phyloP scores from a whole-genome alignment of 2,888 invertebrate species.

The Heliconius sara region DNA sequence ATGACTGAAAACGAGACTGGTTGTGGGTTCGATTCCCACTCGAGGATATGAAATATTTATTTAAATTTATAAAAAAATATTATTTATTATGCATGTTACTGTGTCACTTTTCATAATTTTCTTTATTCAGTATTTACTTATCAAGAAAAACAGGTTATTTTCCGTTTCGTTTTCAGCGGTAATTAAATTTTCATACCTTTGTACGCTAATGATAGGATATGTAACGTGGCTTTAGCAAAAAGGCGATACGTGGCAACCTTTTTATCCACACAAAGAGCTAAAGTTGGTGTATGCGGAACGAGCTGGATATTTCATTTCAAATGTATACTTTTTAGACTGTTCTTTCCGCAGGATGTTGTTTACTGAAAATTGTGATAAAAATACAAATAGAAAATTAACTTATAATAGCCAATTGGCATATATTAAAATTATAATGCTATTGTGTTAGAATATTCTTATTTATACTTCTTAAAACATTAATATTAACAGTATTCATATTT shows the following conservation, averaged over 20 bases:
- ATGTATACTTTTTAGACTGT: constrained; percentile 15
- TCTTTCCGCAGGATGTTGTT: neutral
- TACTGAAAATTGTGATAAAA: neutral
- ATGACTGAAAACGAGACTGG: too few species aligned
- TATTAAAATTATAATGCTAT: neutral
- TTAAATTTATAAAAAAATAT: too few species aligned
- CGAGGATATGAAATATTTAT: too few species aligned
- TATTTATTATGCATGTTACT: too few species aligned
- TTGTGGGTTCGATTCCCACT: too few species aligned
- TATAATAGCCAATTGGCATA: neutral
- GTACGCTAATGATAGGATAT: constrained; percentile 31
- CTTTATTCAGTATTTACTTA: constrained; percentile 15
- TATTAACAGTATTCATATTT: too few species aligned
- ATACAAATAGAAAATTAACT: constrained; percentile 2
- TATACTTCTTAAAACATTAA: too few species aligned
- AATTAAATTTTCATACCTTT: constrained; percentile 25
- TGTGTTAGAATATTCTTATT: too few species aligned
- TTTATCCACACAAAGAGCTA: constrained; percentile 24
- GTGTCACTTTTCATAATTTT: neutral
- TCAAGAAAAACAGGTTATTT: constrained; percentile 22
- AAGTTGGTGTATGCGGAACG: constrained; percentile 18
- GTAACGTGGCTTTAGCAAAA: constrained; percentile 36
- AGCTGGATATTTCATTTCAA: constrained; percentile 34
- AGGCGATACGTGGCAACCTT: constrained; percentile 30
- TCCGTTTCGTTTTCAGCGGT: constrained; percentile 9